Evolutionary conservation across 1,140 invertebrate species (phyloP).

Genomic region (Carposina sasakii): DNA sequence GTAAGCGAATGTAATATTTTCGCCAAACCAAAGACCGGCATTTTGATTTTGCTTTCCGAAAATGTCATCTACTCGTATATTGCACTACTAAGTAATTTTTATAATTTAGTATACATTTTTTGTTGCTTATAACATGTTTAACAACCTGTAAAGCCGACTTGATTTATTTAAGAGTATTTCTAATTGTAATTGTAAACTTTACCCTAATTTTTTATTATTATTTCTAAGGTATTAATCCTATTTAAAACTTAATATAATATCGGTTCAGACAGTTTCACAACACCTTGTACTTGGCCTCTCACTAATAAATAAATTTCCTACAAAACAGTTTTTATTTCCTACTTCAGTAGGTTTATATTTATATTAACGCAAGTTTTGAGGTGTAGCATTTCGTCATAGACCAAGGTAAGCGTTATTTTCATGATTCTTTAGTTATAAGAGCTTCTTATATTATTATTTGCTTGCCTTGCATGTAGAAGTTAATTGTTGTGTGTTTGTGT

Average conservation of each 20-base stretch:
- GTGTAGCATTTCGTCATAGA: conserved; percentile 1
- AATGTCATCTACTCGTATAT: too few relatives aligned
- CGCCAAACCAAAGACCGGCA: conserved; percentile 37
- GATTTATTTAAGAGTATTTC: too few relatives aligned
- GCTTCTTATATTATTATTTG: conserved; percentile 39
- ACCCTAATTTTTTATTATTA: too few relatives aligned
- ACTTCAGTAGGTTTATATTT: conserved; percentile 39
- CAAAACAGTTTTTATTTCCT: conserved; percentile 31
- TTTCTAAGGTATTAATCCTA: too few relatives aligned
- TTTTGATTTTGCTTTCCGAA: conserved; percentile 19
- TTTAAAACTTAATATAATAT: too few relatives aligned
- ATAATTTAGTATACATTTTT: background rate
- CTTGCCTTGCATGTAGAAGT: conserved; percentile 30
- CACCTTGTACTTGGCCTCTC: conserved; percentile 44
- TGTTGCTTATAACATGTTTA: too few relatives aligned
- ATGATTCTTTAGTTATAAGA: conserved; percentile 1
- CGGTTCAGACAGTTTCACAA: too few relatives aligned
- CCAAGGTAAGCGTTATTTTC: conserved; percentile 15
- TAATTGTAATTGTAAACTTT: too few relatives aligned
- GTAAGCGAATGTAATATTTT: conserved; percentile 10
- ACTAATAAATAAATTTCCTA: conserved; percentile 55
- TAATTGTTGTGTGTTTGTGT: conserved; percentile 6
- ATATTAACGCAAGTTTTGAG: conserved; percentile 7
- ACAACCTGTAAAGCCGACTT: conserved; percentile 10
- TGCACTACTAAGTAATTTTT: too few relatives aligned